These are phyloP conservation scores for Patella pellucida DNA, from an alignment of 2,888 invertebrate species.

Conservation along the genomic window DNA sequence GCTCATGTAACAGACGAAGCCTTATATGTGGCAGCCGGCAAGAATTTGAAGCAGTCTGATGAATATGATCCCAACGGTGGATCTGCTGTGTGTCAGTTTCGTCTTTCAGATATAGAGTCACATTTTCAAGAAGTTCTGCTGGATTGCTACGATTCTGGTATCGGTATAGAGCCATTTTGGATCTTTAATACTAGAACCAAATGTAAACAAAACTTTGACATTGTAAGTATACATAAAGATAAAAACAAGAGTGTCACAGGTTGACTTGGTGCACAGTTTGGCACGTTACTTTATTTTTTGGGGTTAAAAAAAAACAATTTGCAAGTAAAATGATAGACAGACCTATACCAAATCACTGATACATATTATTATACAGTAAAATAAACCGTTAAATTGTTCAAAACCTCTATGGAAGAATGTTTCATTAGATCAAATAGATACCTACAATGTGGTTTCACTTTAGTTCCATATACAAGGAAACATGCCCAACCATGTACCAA, in stretches of 20 bases:
- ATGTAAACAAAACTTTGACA: neutral
- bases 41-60: neutral
- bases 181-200: conserved; percentile 24
- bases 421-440: too few species aligned
- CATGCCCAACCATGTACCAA: too few species aligned
- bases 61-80: conserved; percentile 20
- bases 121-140: conserved; percentile 27
- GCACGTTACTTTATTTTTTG: too few species aligned
- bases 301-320: too few species aligned
- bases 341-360: too few species aligned
- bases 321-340: too few species aligned
- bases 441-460: too few species aligned
- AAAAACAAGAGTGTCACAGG: neutral
- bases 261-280: neutral
- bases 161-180: conserved; percentile 38
- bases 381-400: too few species aligned
- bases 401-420: too few species aligned
- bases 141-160: conserved; percentile 33
- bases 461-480: too few species aligned
- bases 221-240: conserved; percentile 15
- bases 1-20: conserved; percentile 29
- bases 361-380: too few species aligned
- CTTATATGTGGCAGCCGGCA: conserved; percentile 31
- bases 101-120: conserved; percentile 24
- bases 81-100: conserved; percentile 38